Evolutionary conservation across 2,888 invertebrate species (phyloP), one percentile per base, ranked within the genome.

Genomic region (Mechanitis messenoides): DNA sequence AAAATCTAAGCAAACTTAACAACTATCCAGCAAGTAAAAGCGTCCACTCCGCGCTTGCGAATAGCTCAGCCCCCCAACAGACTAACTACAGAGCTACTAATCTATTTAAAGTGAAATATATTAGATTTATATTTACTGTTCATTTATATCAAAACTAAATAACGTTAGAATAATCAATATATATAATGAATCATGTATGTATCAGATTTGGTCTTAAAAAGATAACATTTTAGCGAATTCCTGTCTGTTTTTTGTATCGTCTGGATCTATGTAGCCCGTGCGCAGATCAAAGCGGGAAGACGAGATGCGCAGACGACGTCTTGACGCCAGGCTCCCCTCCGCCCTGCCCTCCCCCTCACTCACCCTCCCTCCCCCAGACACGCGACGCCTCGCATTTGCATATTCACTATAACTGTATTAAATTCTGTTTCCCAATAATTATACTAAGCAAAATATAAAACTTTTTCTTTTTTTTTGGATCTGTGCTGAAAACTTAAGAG

Each of bases 231-330:
- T 11, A 50, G 31, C 31, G 31, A 50, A 9, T 47, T n/a, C 33
- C 42, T 53, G 38, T 38, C 62, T 65, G 55, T 56, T 45, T 9
- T 1, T 9, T 62, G 50, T 47, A 58, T 58, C 66, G 57, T 63
- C 58, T 65, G 60, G 35, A 55, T n/a, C 45, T 54, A 42, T 57
- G 45, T 55, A 56, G 50, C 59, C 58, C 55, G 57, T 64, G 71
- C 68, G 68, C 75, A 80, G 81, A 85, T 85, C 84, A 85, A 85
- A 84, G 85, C 76, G 74, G 74, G 50, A 50, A 31, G 50, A 50
- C 71, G 86, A 83, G 86, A 87, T 87, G 85, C 87, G 87, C 87
- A 87, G 87, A 87, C 87, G 84, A 83, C 84, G 84, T 83, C 83
- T 80, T 81, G 81, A 74, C 81, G 77, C 72, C 62, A 60, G 64